A percentile compares a stretch with the other conserved stretches of the same genome.
Evolutionary conservation across 2,888 invertebrate species (phyloP).

Genomic region (Drosophila stalkeri): DNA sequence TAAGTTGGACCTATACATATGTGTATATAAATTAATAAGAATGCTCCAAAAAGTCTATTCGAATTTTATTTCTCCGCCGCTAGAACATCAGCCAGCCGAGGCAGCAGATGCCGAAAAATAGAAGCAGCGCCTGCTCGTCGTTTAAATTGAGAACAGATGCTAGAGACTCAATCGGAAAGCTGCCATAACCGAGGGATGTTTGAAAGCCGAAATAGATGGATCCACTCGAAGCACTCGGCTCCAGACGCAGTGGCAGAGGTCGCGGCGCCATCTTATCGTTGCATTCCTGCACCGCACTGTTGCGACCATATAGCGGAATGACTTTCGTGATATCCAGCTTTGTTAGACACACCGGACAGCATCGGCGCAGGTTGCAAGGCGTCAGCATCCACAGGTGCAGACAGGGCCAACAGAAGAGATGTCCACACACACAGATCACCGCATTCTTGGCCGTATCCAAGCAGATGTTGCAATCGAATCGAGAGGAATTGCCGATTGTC

Average conservation of each 20-base stretch:
- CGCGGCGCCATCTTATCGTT: slow-evolving; percentile 2
- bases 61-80: neutral
- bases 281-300: neutral
- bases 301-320: slow-evolving; percentile 12
- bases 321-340: neutral
- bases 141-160: neutral
- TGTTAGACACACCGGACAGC: slow-evolving; percentile 7
- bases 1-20: neutral
- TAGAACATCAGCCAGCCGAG: slow-evolving; percentile 2
- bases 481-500: neutral
- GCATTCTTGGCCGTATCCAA: slow-evolving; percentile 8
- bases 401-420: slow-evolving; percentile 22
- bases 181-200: neutral
- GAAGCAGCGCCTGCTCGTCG: slow-evolving; percentile 2
- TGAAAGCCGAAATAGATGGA: neutral
- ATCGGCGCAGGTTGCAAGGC: neutral
- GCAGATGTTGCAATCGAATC: slow-evolving; percentile 17
- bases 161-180: neutral
- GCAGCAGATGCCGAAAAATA: neutral
- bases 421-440: slow-evolving; percentile 8
- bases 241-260: neutral
- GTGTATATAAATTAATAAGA: slow-evolving; percentile 3
- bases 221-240: neutral
- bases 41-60: slow-evolving; percentile 3
- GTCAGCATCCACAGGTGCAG: slow-evolving; percentile 8